Percentiles rank a stretch among this genome's conserved stretches.
phyloP scores from a whole-genome alignment of 2,113 vertebrate genomes.

The Syngnathoides biaculeatus region DNA sequence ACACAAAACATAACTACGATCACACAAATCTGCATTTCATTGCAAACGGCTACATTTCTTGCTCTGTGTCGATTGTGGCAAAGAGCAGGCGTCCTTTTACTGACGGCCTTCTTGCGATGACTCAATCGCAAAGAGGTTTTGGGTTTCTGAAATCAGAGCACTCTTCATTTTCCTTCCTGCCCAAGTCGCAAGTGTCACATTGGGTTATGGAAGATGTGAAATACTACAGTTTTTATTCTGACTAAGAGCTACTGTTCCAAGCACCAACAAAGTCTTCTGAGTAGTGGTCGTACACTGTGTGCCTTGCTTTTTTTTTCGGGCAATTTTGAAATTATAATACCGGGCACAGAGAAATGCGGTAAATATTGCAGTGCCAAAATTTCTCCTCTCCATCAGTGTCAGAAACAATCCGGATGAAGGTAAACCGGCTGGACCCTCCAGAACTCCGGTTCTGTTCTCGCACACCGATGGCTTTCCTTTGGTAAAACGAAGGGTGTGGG shows the following conservation, averaged over 20 bases:
- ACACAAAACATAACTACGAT: constrained; percentile 22
- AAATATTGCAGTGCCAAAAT: constrained; percentile 56
- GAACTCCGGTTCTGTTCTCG: neutral
- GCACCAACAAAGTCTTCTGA: constrained; percentile 17
- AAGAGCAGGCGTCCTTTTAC: constrained; percentile 36
- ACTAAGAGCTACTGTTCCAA: constrained; percentile 29
- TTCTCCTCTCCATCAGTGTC: constrained; percentile 59
- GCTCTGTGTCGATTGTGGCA: constrained; percentile 48
- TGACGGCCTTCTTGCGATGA: constrained; percentile 58
- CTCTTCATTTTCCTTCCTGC: constrained; percentile 35
- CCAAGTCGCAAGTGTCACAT: constrained; percentile 47
- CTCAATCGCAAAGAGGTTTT: constrained; percentile 59
- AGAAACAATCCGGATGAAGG: constrained; percentile 51
- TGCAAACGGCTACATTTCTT: constrained; percentile 20
- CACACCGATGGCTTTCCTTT: neutral
- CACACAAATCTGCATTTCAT: constrained; percentile 28
- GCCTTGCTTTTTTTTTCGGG: constrained; percentile 1
- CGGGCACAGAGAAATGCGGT: constrained; percentile 30
- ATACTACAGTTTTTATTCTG: constrained; percentile 18
- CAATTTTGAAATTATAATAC: constrained; percentile 8
- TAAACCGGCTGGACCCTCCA: constrained; percentile 47
- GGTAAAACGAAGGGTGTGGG: neutral
- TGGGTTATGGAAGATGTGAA: constrained; percentile 36
- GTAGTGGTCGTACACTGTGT: neutral
- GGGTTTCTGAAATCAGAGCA: constrained; percentile 48